Base-by-base conservation (phyloP, 2,888 invertebrate species). In the Lymantria dispar region DNA sequence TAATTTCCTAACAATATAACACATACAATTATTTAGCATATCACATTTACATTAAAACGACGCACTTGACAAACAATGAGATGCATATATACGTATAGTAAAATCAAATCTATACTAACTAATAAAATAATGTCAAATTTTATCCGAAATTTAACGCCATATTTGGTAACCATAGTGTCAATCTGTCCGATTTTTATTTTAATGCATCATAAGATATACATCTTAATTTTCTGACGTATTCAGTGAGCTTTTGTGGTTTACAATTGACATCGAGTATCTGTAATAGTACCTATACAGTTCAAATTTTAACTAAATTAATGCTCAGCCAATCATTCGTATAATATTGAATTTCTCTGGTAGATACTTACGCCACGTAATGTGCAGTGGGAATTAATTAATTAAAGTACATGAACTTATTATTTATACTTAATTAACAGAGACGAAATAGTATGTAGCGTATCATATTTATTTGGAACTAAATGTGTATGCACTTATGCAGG, bases 201-300 rank as follows among this genome's bases (percentile, higher is more conserved):
- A 63, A 67, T 63, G 58, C 47, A 62, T 70, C 68, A 65, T 54
- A 61, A 64, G 59, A 70, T 68, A 68, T 58, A 68, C 58, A 63
- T 73, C 69, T 68, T 62, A 66, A 59, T 68, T 74, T 69, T 69
- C 62, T 71, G 72, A 70, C 70, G 58, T 49, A 66, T 60, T 60
- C 66, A 69, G 45, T 67, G 66, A 45, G 50, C 56, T 52, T 56
- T 48, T 58, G 66, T 60, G 66, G 63, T 63, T 62, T 58, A 60
- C 60, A 57, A 63, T 60, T 63, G 63, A 69, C 66, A 22, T 58
- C 51, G 36, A 49, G 50, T 50, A 50, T 60, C 51, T 65, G 63
- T 65, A 56, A 68, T 56, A 54, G 55, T 52, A 22, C 22, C 22
- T 22, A 5, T 22, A 68, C 59, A 61, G 52, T 53, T 65, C 31